Conservation (phyloP, 2,113 vertebrate species). For the Camarhynchus parvulus region DNA sequence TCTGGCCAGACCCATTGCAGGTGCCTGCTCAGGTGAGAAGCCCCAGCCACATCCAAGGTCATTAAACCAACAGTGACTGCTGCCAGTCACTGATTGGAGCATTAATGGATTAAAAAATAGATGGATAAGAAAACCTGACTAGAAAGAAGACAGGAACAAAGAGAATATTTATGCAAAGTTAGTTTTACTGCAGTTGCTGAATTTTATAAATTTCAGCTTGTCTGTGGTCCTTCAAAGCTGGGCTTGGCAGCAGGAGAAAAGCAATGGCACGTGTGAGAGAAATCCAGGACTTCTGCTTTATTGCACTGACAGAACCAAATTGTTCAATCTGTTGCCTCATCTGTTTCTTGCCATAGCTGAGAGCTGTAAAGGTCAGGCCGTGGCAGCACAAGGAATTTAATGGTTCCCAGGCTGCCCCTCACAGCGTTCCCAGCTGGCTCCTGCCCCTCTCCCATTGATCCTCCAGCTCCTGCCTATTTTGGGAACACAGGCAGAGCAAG, state of each 20-base stretch:
- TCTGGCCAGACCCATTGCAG: background rate
- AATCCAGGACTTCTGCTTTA: slow-evolving; percentile 73
- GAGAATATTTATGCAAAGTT: background rate
- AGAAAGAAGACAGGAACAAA: rapidly evolving
- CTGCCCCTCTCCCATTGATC: slow-evolving; percentile 9
- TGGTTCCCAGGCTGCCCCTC: slow-evolving; percentile 52
- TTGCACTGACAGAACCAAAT: slow-evolving; percentile 72
- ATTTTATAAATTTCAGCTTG: background rate
- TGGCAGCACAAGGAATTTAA: slow-evolving; percentile 33
- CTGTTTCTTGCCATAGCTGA: slow-evolving; percentile 66
- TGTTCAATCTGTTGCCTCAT: slow-evolving; percentile 70
- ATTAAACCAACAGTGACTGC: background rate
- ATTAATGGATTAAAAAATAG: background rate
- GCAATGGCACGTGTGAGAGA: slow-evolving; percentile 56
- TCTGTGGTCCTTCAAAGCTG: slow-evolving; percentile 20
- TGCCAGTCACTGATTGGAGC: background rate
- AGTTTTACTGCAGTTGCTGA: background rate
- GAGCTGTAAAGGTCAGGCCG: slow-evolving; percentile 66
- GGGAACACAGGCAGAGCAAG: background rate
- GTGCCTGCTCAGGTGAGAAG: background rate
- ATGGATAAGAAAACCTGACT: background rate
- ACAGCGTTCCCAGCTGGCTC: slow-evolving; percentile 46
- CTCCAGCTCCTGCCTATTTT: slow-evolving; percentile 22
- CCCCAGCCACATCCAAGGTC: background rate
- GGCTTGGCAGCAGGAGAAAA: slow-evolving; percentile 34